Evolutionary conservation across 2,113 vertebrate species (phyloP).

Genomic region (Sylvia atricapilla): DNA sequence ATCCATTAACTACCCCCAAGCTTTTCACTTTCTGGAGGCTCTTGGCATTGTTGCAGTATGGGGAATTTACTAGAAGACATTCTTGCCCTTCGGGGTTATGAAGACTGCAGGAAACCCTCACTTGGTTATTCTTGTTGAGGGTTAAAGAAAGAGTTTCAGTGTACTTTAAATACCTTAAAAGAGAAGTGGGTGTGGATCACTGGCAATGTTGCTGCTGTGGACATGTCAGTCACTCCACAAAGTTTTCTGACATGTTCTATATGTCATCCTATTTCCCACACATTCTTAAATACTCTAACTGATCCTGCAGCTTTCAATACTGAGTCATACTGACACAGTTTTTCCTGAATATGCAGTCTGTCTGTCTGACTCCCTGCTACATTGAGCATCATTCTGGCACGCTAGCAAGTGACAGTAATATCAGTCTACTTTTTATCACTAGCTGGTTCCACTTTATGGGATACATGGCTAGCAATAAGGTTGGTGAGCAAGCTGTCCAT

Average conservation of each 20-base stretch:
- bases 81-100: not conserved
- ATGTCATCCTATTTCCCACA: not conserved
- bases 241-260: not conserved
- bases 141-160: not conserved
- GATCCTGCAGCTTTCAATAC: not conserved
- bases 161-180: not conserved
- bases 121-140: not conserved
- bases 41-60: not conserved
- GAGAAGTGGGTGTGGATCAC: not conserved
- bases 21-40: not conserved
- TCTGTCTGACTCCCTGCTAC: not conserved
- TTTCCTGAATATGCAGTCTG: not conserved
- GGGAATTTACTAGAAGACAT: not conserved
- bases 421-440: not conserved
- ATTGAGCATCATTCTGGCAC: not conserved
- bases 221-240: not conserved
- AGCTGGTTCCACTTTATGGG: not conserved
- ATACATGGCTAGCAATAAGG: not conserved
- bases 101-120: not conserved
- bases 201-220: not conserved
- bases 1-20: not conserved
- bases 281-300: not conserved
- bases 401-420: not conserved
- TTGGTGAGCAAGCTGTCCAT: not conserved
- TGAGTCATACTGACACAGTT: not conserved